These are phyloP conservation scores for Ditylenchus weischeri DNA, from an alignment of 2,888 invertebrate genomes.

Conservation along the genomic window DNA sequence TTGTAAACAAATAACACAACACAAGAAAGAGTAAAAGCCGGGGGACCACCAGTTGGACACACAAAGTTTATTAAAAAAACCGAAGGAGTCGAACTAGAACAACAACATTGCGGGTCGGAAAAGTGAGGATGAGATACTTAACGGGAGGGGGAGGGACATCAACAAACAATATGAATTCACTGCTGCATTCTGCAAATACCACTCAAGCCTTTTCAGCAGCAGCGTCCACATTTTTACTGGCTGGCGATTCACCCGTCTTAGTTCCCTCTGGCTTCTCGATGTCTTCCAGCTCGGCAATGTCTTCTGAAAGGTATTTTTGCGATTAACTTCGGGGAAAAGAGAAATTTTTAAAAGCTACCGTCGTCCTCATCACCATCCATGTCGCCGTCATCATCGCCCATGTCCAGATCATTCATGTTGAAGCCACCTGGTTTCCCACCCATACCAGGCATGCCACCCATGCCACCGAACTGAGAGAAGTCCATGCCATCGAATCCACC, in stretches of 20 bases:
- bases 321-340: not conserved
- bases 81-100: not conserved
- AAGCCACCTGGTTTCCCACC: constrained; percentile 11
- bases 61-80: too few species aligned
- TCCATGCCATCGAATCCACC: constrained; percentile 27
- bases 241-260: not conserved
- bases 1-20: constrained; percentile 4
- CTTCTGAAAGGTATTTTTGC: constrained; percentile 12
- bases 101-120: not conserved
- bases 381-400: constrained; percentile 22
- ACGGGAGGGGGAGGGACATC: constrained; percentile 5
- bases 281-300: constrained; percentile 44
- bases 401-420: constrained; percentile 9
- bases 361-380: constrained; percentile 21
- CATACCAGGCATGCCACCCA: constrained; percentile 23
- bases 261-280: constrained; percentile 35
- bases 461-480: constrained; percentile 24
- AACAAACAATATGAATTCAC: constrained; percentile 6
- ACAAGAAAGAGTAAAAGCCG: constrained; percentile 1
- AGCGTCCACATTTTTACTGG: not conserved
- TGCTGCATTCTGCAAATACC: constrained; percentile 6
- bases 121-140: constrained; percentile 18
- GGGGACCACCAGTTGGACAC: too few species aligned
- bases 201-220: constrained; percentile 8
- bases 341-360: constrained; percentile 1